These are phyloP conservation scores for Oenanthe oenanthe DNA, from an alignment of 2,113 vertebrate genomes.

Conservation along the genomic window DNA sequence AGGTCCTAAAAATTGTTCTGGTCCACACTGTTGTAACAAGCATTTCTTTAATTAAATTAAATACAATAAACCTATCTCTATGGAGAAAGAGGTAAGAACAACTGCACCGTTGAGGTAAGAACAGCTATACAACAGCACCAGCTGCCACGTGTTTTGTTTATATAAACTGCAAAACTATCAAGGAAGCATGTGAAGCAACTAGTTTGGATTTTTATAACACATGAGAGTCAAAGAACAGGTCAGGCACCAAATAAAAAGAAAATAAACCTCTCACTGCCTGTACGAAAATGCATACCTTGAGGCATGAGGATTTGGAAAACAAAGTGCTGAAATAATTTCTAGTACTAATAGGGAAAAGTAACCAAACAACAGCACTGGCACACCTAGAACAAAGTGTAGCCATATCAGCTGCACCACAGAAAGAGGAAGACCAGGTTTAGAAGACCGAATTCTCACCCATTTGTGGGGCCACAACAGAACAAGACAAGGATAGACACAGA, in stretches of 20 bases:
- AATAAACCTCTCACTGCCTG: not conserved
- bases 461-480: not conserved
- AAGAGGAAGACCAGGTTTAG: not conserved
- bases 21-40: not conserved
- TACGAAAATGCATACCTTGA: not conserved
- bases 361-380: not conserved
- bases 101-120: not conserved
- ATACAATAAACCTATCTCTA: not conserved
- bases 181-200: not conserved
- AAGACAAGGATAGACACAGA: not conserved
- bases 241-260: not conserved
- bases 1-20: not conserved
- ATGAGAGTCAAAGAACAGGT: not conserved
- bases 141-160: not conserved
- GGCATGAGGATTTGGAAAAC: not conserved
- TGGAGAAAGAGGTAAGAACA: not conserved
- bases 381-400: not conserved
- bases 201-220: not conserved
- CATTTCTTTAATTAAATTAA: not conserved
- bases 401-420: not conserved
- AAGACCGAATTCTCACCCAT: not conserved
- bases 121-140: not conserved
- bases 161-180: not conserved
- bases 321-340: not conserved
- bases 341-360: not conserved